phyloP scores from a whole-genome alignment of 2,113 vertebrate genomes.

The Hemiprocne comata region DNA sequence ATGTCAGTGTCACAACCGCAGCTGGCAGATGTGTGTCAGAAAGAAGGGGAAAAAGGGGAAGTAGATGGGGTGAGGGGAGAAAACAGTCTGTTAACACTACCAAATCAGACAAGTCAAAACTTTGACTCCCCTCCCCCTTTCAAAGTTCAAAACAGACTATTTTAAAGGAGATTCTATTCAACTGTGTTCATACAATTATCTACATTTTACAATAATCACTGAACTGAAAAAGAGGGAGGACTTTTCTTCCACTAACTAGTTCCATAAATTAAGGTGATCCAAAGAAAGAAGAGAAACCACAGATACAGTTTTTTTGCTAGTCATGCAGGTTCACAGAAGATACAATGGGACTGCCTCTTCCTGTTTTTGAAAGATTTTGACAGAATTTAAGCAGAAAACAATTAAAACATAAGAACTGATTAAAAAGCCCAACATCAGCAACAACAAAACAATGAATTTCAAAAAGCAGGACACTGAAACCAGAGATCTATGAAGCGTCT shows the following conservation, averaged over 20 bases:
- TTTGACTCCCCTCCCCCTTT: neutral
- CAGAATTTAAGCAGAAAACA: neutral
- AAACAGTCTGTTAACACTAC: neutral
- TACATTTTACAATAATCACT: neutral
- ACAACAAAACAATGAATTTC: neutral
- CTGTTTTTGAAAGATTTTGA: neutral
- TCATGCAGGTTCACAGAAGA: neutral
- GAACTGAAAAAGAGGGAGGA: neutral
- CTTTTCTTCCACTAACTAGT: neutral
- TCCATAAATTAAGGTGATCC: neutral
- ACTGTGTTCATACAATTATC: neutral
- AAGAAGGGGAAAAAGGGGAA: neutral
- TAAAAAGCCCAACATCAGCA: neutral
- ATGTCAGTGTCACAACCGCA: neutral
- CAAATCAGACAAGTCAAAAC: neutral
- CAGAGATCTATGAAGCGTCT: neutral
- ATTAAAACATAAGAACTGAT: neutral
- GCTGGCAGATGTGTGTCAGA: neutral
- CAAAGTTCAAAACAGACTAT: neutral
- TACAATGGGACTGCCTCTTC: neutral
- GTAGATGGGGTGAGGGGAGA: rapidly evolving
- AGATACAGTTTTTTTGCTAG: neutral
- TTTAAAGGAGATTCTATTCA: neutral
- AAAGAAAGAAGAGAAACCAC: neutral
- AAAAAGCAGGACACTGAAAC: neutral